Base-by-base conservation (phyloP, 2,888 invertebrate species). In the Reticulitermes lucifugus region DNA sequence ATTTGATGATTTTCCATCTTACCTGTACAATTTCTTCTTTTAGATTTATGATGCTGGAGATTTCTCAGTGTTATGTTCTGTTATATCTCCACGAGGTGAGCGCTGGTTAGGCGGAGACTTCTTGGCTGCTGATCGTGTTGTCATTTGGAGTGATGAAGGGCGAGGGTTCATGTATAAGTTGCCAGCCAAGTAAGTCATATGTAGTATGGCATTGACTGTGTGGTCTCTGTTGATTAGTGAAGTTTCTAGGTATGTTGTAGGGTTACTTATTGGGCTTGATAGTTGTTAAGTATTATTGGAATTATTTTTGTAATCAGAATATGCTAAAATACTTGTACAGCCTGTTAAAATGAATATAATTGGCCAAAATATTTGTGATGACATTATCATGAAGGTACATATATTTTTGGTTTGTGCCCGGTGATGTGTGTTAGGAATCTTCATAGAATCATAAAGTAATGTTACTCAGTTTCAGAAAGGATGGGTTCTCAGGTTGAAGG, bases 91-190 rank as follows among this genome's bases (percentile, higher is more conserved):
- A 0, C 92, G 95, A 29, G 96, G 97, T 0, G 98, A 98, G 90
- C 93, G 98, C 3, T 99, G 98, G 98, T 95, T 97, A 92, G 98
- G 98, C 0, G 99, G 99, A 0, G 98, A 98, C 90, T 99, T 99
- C 90, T 92, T 99, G 41, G 94, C 97, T 0, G 96, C 98, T 0
- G 99, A 99, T 90, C 93, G 97, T 73, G 97, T 99, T 0, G 94
- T 99, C 83, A 95, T 99, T 18, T 99, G 98, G 96, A 98, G 98
- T 82, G 98, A 98, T 82, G 98, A 98, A 89, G 99, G 99, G 86
- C 97, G 97, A 89, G 98, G 98, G 83, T 99, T 98, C 91, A 93
- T 99, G 83, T 99, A 98, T 92, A 97, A 96, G 91, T 92, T 99
- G 88, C 99, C 99, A 0, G 96, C 98, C 89, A 99, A 98, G 97